Base-by-base conservation (phyloP, 2,888 invertebrate genomes). In the Prosopocoilus inquinatus region DNA sequence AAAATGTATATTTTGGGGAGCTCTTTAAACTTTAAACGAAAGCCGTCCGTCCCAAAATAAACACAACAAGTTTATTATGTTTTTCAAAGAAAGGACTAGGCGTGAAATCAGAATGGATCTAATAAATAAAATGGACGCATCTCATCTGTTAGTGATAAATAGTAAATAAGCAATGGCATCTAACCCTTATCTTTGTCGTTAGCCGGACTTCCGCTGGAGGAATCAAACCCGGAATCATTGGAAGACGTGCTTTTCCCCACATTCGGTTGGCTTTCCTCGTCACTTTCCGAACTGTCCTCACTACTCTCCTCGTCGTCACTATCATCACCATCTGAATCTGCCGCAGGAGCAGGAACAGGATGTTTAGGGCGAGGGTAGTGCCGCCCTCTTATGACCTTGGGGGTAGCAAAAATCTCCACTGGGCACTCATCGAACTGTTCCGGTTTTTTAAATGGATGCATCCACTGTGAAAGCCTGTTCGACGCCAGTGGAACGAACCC, bases 171-270 rank as follows among this genome's bases (percentile, higher is more conserved):
- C 43, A 70, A 79, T 78, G 77, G 79, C 77, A 68, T 72, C 72
- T 78, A 80, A 84, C 84, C 84, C 81, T 84, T 83, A 74, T 82
- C 82, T 58, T 81, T 81, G 68, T 79, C 79, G 50, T 83, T 84
- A 62, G 84, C 83, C 55, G 85, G 84, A 66, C 84, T 85, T 58
- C 83, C 81, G 53, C 84, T 85, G 47, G 86, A 85, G 55, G 77
- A 83, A 75, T 90, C 90, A 76, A 91, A 90, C 64, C 91, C 91
- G 55, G 91, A 91, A 79, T 91, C 91, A 76, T 89, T 89, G 67
- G 91, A 91, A 68, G 89, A 88, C 59, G 89, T 90, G 54, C 88
- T 88, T 76, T 83, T 81, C 67, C 83, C 82, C 64, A 83, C 81
- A 61, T 71, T 70, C 50, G 62, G 60, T 39, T 63, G 45, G 63